Conservation (phyloP, 2,113 vertebrate genomes). For the Mormyrus iriodes region DNA sequence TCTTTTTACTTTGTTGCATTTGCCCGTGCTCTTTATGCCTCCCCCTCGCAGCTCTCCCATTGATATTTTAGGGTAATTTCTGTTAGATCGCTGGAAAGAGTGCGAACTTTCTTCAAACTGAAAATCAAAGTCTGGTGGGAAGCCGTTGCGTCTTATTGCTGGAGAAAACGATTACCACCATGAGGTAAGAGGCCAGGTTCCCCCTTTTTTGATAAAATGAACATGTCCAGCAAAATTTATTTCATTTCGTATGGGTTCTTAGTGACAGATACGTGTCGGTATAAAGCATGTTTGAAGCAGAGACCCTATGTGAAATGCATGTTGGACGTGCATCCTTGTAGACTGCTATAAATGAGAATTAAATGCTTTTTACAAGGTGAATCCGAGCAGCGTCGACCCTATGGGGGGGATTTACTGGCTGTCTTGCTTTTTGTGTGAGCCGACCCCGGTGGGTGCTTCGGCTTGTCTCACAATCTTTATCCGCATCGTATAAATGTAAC, state of each 20-base stretch:
- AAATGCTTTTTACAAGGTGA: background rate
- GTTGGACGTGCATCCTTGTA: background rate
- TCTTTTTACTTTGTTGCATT: slow-evolving; percentile 31
- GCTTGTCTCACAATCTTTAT: background rate
- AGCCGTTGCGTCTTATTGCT: slow-evolving; percentile 14
- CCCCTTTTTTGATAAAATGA: slow-evolving; percentile 1
- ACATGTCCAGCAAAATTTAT: background rate
- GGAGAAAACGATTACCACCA: slow-evolving; percentile 33
- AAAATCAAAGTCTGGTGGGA: slow-evolving; percentile 20
- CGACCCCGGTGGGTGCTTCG: background rate
- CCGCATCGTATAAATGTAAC: background rate
- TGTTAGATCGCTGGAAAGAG: slow-evolving; percentile 18
- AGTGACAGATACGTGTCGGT: background rate
- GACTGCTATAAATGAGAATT: background rate
- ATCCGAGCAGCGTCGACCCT: background rate
- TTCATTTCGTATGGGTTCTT: background rate
- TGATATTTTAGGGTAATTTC: slow-evolving; percentile 38
- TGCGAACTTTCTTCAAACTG: slow-evolving; percentile 48
- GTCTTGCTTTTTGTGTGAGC: background rate
- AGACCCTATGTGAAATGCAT: background rate
- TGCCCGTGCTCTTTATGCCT: slow-evolving; percentile 24
- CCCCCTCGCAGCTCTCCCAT: slow-evolving; percentile 34
- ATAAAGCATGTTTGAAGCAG: background rate
- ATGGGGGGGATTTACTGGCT: background rate
- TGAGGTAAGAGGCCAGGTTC: slow-evolving; percentile 56